phyloP scores from a whole-genome alignment of 1,140 invertebrate species.

The Pararge aegeria region DNA sequence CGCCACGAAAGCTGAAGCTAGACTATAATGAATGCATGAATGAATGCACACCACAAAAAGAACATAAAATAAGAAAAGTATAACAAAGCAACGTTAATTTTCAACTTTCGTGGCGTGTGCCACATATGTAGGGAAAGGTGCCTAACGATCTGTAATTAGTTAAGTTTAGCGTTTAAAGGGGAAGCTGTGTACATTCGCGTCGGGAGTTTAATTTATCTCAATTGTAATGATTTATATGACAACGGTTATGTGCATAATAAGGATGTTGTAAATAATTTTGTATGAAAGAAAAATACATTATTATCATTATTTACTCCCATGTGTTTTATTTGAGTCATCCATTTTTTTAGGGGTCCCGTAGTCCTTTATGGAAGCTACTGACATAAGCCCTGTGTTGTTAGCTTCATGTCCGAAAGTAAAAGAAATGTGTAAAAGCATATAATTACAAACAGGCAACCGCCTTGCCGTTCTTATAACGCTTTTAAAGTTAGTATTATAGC shows the following conservation, averaged over 20 bases:
- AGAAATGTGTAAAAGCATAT: too few species aligned
- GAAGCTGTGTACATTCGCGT: conserved; percentile 58
- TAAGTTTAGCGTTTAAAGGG: conserved; percentile 23
- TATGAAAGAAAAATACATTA: conserved; percentile 72
- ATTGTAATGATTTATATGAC: conserved; percentile 69
- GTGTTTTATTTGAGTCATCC: conserved; percentile 32
- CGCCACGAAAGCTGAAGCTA: too few species aligned
- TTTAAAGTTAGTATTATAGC: too few species aligned
- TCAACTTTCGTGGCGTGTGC: background rate
- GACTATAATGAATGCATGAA: conserved; percentile 19
- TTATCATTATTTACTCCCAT: conserved; percentile 65
- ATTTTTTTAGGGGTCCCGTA: too few species aligned
- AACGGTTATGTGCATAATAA: conserved; percentile 72
- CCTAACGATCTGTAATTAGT: conserved; percentile 41
- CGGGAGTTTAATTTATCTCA: conserved; percentile 65
- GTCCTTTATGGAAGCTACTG: too few species aligned
- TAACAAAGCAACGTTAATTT: too few species aligned
- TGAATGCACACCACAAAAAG: background rate
- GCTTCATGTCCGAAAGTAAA: too few species aligned
- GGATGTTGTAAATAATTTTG: conserved; percentile 76
- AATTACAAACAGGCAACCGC: too few species aligned
- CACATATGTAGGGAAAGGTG: conserved; percentile 38
- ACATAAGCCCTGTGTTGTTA: too few species aligned
- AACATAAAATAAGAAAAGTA: too few species aligned
- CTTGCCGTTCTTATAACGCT: too few species aligned